Base-by-base conservation (phyloP, 53 echinoderm and acorn worm genomes). In the Echinarachnius parma region DNA sequence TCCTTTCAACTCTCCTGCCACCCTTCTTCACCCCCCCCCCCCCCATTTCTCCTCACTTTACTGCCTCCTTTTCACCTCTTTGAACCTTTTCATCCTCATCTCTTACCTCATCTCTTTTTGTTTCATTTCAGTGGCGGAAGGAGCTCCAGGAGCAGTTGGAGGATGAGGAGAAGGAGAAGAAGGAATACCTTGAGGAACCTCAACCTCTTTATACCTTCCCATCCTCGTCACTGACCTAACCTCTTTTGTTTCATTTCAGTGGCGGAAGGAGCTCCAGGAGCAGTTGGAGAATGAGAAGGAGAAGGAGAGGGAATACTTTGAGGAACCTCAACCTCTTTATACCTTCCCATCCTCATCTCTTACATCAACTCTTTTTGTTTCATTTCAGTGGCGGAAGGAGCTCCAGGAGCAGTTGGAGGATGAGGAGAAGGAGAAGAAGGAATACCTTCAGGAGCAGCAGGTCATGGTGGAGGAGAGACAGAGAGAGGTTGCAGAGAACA, bases 261-360 rank as follows among this genome's bases (percentile, higher is more conserved):
- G 96, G 96, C 66, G 96, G 59, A 95, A 95, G 58, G 96, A 95
- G 46, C 53, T 95, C 18, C 96, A 95, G 63, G 75, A 90, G 21
- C 61, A 90, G 75, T 63, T 90, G 45, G 82, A 87, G 52, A 85
- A 82, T 8, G 90, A 90, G 60, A 90, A 95, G 59, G 84, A 76
- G 32, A 68, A 84, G 2, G 90, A 90, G 61, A 60, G 64, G 77
- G 62, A 90, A 31, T 77, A 82, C 33, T 48, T 87, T 22, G 71
- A 87, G 28, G 84, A 90, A 46, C 76, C 81, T 21, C 95, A 87
- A 58, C n/a, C n/a, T n/a, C n/a, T n/a, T n/a, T n/a, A n/a, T 13
- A 11, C 46, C 46, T 45, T 45, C 11, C 46, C 11, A 45, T 45
- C 16, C 16, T 45, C 46, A 11, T 16, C 11, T 16, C 16, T 45